Base-by-base conservation (phyloP, 2,113 vertebrate species). In the Shinisaurus crocodilurus region DNA sequence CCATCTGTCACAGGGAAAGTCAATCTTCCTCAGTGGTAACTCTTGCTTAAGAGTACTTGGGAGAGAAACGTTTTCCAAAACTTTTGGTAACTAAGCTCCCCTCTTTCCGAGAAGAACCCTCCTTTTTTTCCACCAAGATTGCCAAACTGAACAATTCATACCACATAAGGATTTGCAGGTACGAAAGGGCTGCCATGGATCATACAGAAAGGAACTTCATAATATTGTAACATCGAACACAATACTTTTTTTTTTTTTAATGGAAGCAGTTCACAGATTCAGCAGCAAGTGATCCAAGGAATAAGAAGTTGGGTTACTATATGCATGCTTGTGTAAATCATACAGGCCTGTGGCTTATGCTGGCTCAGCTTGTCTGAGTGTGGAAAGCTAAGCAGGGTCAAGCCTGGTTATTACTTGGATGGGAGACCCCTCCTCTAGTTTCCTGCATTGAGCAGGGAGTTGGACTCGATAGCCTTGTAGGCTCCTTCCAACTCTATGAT, bases 1-100 rank as follows among this genome's bases (percentile, higher is more conserved):
- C 96, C 96, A 96, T 96, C 96, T 96, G 96, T 94, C 93, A 25
- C 91, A 86, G 82, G 90, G 91, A 96, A 95, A 95, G 89, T 93
- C 94, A 96, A 76, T 2, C 63, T 88, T 95, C 92, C 89, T 84
- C 90, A 93, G 80, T 94, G 94, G 90, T 92, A 94, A 76, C 87
- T 93, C 74, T 45, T 90, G 10, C 77, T 90, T 93, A 85, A 89
- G 86, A 89, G 57, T 77, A 57, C 87, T 90, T 80, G 77, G 93
- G 80, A 89, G 82, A 90, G 74, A 74, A 86, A 92, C 70, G 69
- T 81, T 65, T 69, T 7, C 32, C 50, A 48, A 72, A 86, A 89
- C 77, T 91, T 94, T 93, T 69, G 50, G 16, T 2, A 69, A 32
- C 57, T 37, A 16, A 65, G 29, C 34, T 50, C 27, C 34, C 37